Conservation (phyloP, 1,140 invertebrate genomes). For the Pseudomyrmex flavicornis region DNA sequence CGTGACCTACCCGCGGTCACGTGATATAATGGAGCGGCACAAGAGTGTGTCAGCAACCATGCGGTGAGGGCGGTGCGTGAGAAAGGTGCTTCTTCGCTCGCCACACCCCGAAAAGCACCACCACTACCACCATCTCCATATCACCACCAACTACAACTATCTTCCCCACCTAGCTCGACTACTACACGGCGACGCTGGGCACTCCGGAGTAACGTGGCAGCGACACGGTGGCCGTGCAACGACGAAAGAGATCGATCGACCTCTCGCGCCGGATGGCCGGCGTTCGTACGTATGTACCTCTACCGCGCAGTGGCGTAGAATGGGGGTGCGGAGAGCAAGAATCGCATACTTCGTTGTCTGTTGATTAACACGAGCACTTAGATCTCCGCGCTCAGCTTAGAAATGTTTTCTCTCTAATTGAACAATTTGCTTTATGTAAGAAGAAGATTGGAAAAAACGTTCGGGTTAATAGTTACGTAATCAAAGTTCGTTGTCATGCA, state of each 20-base stretch:
- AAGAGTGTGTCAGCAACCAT: slow-evolving; percentile 49
- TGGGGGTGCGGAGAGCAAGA: neutral
- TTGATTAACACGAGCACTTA: slow-evolving; percentile 26
- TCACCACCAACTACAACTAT: slow-evolving; percentile 56
- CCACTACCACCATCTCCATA: slow-evolving; percentile 64
- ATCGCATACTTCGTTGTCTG: neutral
- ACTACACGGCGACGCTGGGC: slow-evolving; percentile 65
- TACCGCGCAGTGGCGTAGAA: slow-evolving; percentile 65
- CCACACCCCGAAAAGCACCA: slow-evolving; percentile 65
- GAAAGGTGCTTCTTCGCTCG: slow-evolving; percentile 78
- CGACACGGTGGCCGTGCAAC: slow-evolving; percentile 72
- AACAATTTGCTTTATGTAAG: neutral
- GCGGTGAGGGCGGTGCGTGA: slow-evolving; percentile 73
- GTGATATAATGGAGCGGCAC: slow-evolving; percentile 1
- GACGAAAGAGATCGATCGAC: slow-evolving; percentile 83
- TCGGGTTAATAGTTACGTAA: neutral
- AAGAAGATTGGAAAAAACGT: neutral
- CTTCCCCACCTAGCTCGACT: slow-evolving; percentile 47
- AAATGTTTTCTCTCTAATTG: slow-evolving; percentile 9
- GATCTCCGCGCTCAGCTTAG: neutral
- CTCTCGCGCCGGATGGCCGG: slow-evolving; percentile 76
- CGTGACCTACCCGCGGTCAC: neutral
- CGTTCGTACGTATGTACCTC: slow-evolving; percentile 70
- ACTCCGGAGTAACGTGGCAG: slow-evolving; percentile 65
- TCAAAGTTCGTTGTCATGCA: neutral